Percentiles rank a stretch among this genome's conserved stretches.
These are phyloP conservation scores for Ctenodactylus gundi DNA, from an alignment of 2,113 vertebrate species.

Conservation along the genomic window DNA sequence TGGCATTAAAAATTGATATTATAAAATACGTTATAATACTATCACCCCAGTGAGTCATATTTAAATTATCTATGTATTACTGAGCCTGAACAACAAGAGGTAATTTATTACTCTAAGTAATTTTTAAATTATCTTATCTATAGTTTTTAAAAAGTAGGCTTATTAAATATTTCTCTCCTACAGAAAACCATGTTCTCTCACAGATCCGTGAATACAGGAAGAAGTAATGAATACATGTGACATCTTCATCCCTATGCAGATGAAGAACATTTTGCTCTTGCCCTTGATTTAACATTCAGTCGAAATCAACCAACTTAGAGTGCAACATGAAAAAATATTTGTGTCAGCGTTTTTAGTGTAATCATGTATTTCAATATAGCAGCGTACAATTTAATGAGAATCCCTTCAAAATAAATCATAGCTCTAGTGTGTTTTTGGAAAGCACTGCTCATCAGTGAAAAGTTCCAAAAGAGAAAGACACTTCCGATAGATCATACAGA, in stretches of 20 bases:
- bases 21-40: slow-evolving; percentile 41
- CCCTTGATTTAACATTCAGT: slow-evolving; percentile 83
- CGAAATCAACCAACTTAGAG: slow-evolving; percentile 80
- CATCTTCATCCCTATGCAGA: slow-evolving; percentile 77
- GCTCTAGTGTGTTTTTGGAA: slow-evolving; percentile 43
- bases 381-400: slow-evolving; percentile 77
- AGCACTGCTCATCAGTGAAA: slow-evolving; percentile 53
- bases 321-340: slow-evolving; percentile 72
- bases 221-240: slow-evolving; percentile 65
- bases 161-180: slow-evolving; percentile 62
- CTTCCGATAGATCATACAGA: slow-evolving; percentile 62
- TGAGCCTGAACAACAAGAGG: slow-evolving; percentile 19
- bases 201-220: background rate
- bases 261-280: slow-evolving; percentile 60
- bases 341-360: slow-evolving; percentile 80
- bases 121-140: background rate
- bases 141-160: slow-evolving; percentile 58
- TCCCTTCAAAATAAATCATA: slow-evolving; percentile 80
- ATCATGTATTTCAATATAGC: slow-evolving; percentile 77
- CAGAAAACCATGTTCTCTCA: slow-evolving; percentile 38
- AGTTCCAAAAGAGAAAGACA: slow-evolving; percentile 63
- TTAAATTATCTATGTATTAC: slow-evolving; percentile 36
- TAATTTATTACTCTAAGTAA: slow-evolving; percentile 57
- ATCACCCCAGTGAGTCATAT: slow-evolving; percentile 49
- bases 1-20: slow-evolving; percentile 21